Percentiles rank a stretch among this genome's conserved stretches.
These are phyloP conservation scores for Drosophila saltans DNA, from an alignment of 1,140 invertebrate genomes.

Conservation along the genomic window DNA sequence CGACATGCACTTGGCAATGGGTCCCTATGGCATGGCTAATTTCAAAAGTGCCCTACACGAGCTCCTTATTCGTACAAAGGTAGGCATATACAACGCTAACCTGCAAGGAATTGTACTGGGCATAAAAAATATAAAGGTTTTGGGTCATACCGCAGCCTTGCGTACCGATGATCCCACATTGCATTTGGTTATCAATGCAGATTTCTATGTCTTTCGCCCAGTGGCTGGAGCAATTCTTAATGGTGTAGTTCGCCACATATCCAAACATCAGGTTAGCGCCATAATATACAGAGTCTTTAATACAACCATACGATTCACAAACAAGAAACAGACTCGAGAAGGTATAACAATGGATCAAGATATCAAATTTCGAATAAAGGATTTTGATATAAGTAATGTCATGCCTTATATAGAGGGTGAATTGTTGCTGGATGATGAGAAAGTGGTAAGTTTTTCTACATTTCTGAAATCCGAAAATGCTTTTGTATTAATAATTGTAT, in stretches of 20 bases:
- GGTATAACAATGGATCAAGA: constrained; percentile 67
- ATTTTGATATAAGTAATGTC: constrained; percentile 68
- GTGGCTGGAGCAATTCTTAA: constrained; percentile 82
- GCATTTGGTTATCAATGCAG: constrained; percentile 83
- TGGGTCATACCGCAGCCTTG: constrained; percentile 82
- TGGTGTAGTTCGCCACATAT: constrained; percentile 80
- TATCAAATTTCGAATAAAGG: constrained; percentile 75
- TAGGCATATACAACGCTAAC: constrained; percentile 83
- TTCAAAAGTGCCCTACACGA: constrained; percentile 83
- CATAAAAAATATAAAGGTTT: constrained; percentile 85
- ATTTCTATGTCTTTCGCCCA: constrained; percentile 86
- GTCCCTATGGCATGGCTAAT: constrained; percentile 84
- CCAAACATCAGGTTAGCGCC: constrained; percentile 68
- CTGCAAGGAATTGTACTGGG: constrained; percentile 85
- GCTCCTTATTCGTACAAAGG: constrained; percentile 79
- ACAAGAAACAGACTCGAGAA: constrained; percentile 45
- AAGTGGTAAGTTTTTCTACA: constrained; percentile 30
- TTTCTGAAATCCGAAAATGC: neutral
- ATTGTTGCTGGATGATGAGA: constrained; percentile 46
- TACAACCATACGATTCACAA: constrained; percentile 69
- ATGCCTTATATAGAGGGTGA: constrained; percentile 82
- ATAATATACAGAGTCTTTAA: constrained; percentile 81
- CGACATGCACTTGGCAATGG: constrained; percentile 84
- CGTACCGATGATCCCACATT: constrained; percentile 84
- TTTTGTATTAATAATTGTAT: neutral